These are phyloP conservation scores for Papilio aristodemus DNA, from an alignment of 1,140 invertebrate species.

Conservation along the genomic window DNA sequence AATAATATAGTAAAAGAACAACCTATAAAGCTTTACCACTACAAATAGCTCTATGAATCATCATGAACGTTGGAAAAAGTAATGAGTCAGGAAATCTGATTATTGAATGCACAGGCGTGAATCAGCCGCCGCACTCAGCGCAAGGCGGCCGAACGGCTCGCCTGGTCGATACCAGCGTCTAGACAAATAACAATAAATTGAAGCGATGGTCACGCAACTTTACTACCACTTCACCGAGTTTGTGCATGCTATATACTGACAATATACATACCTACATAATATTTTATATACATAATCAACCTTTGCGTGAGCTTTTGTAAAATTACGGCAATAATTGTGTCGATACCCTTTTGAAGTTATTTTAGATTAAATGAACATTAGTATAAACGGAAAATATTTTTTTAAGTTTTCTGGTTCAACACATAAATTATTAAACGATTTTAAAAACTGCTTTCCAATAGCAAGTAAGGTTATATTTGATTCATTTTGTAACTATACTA, in stretches of 20 bases:
- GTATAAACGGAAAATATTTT: no score
- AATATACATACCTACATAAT: not conserved
- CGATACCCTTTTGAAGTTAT: no score
- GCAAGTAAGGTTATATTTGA: no score
- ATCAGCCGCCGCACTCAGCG: conserved; percentile 28
- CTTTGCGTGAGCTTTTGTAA: not conserved
- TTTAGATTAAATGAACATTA: no score
- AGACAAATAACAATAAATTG: conserved; percentile 34
- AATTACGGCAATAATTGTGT: not conserved
- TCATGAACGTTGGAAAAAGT: not conserved
- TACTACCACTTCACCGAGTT: conserved; percentile 28
- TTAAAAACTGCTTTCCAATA: no score
- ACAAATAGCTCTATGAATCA: conserved; percentile 3
- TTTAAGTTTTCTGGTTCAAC: no score
- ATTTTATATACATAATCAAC: not conserved
- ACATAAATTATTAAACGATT: no score
- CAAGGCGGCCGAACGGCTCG: not conserved
- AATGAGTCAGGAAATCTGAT: conserved; percentile 34
- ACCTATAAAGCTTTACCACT: not conserved
- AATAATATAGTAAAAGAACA: no score
- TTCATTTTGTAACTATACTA: no score
- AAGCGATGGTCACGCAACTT: conserved; percentile 22
- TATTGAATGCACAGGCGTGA: conserved; percentile 28
- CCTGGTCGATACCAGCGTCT: conserved; percentile 34
- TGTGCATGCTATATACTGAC: conserved; percentile 4